Conservation (phyloP, 2,888 invertebrate genomes). For the Drosophila antonietae region DNA sequence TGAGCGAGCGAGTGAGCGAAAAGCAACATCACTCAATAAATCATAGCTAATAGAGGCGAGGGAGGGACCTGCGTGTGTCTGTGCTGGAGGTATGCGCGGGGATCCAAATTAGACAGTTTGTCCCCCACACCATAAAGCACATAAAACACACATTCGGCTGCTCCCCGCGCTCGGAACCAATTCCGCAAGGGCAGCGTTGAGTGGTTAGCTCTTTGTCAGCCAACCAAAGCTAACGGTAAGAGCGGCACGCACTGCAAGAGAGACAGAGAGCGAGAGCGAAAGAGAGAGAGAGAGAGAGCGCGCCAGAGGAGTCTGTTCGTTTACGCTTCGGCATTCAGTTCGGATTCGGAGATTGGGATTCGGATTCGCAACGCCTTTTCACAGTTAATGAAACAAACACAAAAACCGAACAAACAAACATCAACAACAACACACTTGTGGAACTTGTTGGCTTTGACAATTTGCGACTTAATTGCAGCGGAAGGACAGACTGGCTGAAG, state of each 20-base stretch:
- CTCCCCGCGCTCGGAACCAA: conserved; percentile 11
- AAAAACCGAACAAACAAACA: conserved; percentile 39
- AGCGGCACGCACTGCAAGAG: conserved; percentile 8
- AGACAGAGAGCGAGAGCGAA: neutral
- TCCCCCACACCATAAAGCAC: conserved; percentile 15
- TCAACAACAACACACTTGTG: conserved; percentile 61
- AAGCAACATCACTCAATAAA: conserved; percentile 72
- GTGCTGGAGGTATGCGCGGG: neutral
- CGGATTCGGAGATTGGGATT: conserved; percentile 17
- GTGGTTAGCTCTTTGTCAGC: conserved; percentile 71
- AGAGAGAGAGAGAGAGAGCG: neutral
- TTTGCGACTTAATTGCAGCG: conserved; percentile 75
- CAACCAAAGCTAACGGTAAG: conserved; percentile 56
- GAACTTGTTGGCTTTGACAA: conserved; percentile 74
- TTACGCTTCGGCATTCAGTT: conserved; percentile 25
- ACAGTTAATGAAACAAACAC: conserved; percentile 57
- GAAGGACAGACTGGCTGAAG: conserved; percentile 20
- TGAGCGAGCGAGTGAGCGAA: conserved; percentile 37
- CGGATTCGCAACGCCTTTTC: conserved; percentile 50
- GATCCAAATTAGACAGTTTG: conserved; percentile 60
- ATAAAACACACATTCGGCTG: conserved; percentile 4
- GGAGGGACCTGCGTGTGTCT: neutral
- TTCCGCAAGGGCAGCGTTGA: conserved; percentile 54
- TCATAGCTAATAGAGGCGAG: conserved; percentile 58
- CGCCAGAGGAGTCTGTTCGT: conserved; percentile 31